Conservation (phyloP, 2,113 vertebrate species). For the Sturnus vulgaris region DNA sequence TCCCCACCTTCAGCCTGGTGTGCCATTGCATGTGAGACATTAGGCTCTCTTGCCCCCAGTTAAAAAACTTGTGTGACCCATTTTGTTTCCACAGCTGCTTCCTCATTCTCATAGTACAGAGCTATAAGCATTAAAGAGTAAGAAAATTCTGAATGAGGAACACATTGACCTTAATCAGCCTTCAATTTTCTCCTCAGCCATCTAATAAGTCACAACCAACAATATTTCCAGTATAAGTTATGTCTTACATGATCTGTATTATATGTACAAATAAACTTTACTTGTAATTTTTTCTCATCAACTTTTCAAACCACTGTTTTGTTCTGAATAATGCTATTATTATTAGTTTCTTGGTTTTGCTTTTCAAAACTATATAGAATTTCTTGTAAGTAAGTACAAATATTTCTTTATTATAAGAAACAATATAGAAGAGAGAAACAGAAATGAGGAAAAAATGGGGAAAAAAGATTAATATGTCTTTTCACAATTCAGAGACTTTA, state of each 20-base stretch:
- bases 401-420: slow-evolving; percentile 30
- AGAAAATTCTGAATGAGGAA: neutral
- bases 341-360: neutral
- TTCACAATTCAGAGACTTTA: slow-evolving; percentile 47
- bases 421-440: neutral
- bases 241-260: neutral
- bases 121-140: neutral
- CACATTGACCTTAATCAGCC: neutral
- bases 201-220: neutral
- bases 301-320: neutral
- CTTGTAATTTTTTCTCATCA: neutral
- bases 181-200: neutral
- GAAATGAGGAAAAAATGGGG: neutral
- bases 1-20: neutral
- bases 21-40: neutral
- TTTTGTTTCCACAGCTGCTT: neutral
- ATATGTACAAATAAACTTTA: neutral
- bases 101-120: neutral
- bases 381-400: neutral
- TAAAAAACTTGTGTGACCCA: neutral
- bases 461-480: slow-evolving; percentile 49
- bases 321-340: neutral
- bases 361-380: slow-evolving; percentile 12
- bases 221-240: neutral
- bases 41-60: neutral